phyloP scores from a whole-genome alignment of 2,797 vertebrate species.

The Hoplostethus atlanticus region DNA sequence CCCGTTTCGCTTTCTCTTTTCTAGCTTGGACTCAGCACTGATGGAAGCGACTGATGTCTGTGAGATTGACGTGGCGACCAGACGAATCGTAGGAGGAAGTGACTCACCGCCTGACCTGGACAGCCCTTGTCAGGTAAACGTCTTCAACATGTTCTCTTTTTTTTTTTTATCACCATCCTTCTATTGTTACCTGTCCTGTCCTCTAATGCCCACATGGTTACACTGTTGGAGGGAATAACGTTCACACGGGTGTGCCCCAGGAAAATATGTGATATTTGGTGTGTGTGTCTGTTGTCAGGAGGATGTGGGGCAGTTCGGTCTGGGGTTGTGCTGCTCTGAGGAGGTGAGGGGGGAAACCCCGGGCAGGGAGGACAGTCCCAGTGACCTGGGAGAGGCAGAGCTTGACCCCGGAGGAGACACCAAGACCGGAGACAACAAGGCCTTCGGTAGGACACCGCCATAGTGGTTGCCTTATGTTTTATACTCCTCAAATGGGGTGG shows the following conservation, averaged over 20 bases:
- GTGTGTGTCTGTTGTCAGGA: constrained; percentile 64
- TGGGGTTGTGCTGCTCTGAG: constrained; percentile 78
- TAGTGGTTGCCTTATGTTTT: background rate
- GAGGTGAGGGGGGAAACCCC: constrained; percentile 91
- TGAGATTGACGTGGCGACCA: constrained; percentile 81
- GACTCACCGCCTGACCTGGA: constrained; percentile 77
- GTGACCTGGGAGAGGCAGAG: constrained; percentile 89
- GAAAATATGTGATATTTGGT: background rate
- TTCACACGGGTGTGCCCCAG: background rate
- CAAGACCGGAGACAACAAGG: constrained; percentile 78
- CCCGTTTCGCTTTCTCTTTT: background rate
- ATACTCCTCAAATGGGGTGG: too few species aligned
- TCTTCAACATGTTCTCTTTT: background rate
- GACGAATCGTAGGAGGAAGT: constrained; percentile 81
- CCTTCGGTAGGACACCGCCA: constrained; percentile 71
- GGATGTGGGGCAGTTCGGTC: constrained; percentile 69
- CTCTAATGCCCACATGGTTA: background rate
- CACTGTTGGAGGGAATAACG: too few species aligned
- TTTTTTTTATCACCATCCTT: background rate
- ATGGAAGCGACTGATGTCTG: constrained; percentile 88
- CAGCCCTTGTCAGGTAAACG: constrained; percentile 78
- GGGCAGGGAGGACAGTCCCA: constrained; percentile 89
- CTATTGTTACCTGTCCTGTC: background rate
- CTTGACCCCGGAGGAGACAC: constrained; percentile 86
- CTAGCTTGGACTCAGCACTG: constrained; percentile 27